A percentile compares a stretch with the other conserved stretches of the same genome.
Conservation (phyloP, 2,113 vertebrate genomes). For the Anguilla rostrata region DNA sequence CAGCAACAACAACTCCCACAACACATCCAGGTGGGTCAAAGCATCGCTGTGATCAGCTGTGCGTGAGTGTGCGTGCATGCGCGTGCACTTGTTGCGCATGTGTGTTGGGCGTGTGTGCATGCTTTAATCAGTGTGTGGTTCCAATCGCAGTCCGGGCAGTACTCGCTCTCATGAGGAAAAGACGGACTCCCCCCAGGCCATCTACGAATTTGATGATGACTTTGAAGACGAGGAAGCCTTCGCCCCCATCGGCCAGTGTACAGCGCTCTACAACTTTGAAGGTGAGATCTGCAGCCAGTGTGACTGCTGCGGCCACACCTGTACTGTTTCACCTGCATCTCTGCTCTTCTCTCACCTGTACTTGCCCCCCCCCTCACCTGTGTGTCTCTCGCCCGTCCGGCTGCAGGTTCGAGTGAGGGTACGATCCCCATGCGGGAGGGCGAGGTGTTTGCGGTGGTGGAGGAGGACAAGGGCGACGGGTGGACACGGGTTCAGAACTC, state of each 20-base stretch:
- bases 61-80: conserved; percentile 1
- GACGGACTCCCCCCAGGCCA: conserved; percentile 75
- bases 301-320: background rate
- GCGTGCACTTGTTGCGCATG: background rate
- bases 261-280: conserved; percentile 86
- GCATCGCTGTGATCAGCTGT: background rate
- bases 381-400: background rate
- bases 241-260: conserved; percentile 80
- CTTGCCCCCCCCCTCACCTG: background rate
- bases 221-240: conserved; percentile 80
- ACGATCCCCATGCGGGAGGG: conserved; percentile 86
- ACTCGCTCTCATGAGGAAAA: conserved; percentile 72
- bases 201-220: conserved; percentile 87
- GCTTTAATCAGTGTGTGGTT: background rate
- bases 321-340: background rate
- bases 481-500: conserved; percentile 82
- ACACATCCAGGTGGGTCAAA: conserved; percentile 70
- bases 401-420: conserved; percentile 82
- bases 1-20: conserved; percentile 67
- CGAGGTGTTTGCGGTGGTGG: conserved; percentile 79
- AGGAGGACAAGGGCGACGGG: conserved; percentile 87
- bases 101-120: background rate
- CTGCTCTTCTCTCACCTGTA: conserved; percentile 9
- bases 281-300: conserved; percentile 57
- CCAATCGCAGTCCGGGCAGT: conserved; percentile 69